Base-by-base conservation (phyloP, 1,140 invertebrate species). In the Drosophila micromelanica region DNA sequence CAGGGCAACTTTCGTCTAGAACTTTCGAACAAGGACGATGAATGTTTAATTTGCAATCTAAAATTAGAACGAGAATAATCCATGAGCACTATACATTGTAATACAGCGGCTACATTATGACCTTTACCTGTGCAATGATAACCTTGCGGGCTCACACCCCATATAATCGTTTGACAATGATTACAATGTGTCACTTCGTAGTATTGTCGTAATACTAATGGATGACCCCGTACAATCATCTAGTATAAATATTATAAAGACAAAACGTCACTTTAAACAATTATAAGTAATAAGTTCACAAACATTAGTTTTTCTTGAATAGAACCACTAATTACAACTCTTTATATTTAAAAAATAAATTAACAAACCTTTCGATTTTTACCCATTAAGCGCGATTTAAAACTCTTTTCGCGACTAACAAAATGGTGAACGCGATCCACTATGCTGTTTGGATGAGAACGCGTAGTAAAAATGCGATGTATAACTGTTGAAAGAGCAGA, bases 61-160 rank as follows among this genome's bases (percentile, higher is more conserved):
- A 8, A 97, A 93, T 69, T 71, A 67, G 7, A 48, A 9, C 27
- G 57, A 27, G n/a, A 37, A n/a, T 27, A 49, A 54, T 30, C 51
- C 5, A 55, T 2, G 32, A 42, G 48, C 49, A 11, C 12, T 6
- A 17, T 65, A 20, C 1, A 12, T 57, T 40, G 5, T n/a, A n/a
- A 11, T 3, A 9, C n/a, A 12, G 13, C n/a, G 12, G 3, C 6
- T 20, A 51, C 4, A 13, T 15, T 15, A 43, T 63, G 35, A 46
- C 23, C n/a, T 55, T 76, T 68, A 92, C 91, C 91, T 94, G 95
- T 94, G 93, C 98, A 98, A 81, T 97, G 96, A 93, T 97, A 98
- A 70, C 98, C 98, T 93, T 99, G 98, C 64, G 97, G 97, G 78
- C 97, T 97, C 60, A 99, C 96, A 51, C 98, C 98, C 94, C 97